Evolutionary conservation across 2,888 invertebrate species (phyloP).

Genomic region (Nowickia ferox): DNA sequence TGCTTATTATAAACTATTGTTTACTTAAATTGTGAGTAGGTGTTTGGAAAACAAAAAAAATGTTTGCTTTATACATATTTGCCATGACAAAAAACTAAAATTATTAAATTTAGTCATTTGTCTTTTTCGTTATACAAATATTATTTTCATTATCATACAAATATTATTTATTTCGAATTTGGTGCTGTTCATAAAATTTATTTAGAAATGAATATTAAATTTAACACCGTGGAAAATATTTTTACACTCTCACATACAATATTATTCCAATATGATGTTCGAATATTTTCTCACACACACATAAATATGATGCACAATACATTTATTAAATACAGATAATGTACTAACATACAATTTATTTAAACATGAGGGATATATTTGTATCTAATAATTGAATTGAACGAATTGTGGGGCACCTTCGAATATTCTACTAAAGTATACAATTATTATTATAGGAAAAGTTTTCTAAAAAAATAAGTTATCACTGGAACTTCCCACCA

Average conservation of each 20-base stretch:
- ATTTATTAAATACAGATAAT: conserved; percentile 31
- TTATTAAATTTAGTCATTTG: conserved; percentile 1
- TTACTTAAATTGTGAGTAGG: not conserved
- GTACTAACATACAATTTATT: not conserved
- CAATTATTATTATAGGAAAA: too few relatives aligned
- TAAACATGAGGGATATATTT: not conserved
- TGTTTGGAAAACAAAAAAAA: not conserved
- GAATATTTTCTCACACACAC: conserved; percentile 39
- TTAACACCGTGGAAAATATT: conserved; percentile 47
- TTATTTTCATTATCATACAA: not conserved
- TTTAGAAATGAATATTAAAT: conserved; percentile 53
- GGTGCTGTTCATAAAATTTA: conserved; percentile 59
- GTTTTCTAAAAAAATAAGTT: too few relatives aligned
- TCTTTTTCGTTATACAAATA: conserved; percentile 23
- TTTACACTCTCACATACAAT: conserved; percentile 26
- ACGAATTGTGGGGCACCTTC: not conserved
- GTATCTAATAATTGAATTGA: not conserved
- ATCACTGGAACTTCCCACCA: too few relatives aligned
- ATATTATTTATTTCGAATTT: conserved; percentile 29
- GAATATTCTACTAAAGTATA: too few relatives aligned
- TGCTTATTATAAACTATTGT: not conserved
- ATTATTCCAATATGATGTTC: conserved; percentile 15
- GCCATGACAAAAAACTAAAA: conserved; percentile 20
- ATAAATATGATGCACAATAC: conserved; percentile 35
- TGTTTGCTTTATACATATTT: not conserved